Percentiles rank a stretch among this genome's conserved stretches.
Conservation (phyloP, 2,888 invertebrate genomes). For the Trissolcus brochymenae region DNA sequence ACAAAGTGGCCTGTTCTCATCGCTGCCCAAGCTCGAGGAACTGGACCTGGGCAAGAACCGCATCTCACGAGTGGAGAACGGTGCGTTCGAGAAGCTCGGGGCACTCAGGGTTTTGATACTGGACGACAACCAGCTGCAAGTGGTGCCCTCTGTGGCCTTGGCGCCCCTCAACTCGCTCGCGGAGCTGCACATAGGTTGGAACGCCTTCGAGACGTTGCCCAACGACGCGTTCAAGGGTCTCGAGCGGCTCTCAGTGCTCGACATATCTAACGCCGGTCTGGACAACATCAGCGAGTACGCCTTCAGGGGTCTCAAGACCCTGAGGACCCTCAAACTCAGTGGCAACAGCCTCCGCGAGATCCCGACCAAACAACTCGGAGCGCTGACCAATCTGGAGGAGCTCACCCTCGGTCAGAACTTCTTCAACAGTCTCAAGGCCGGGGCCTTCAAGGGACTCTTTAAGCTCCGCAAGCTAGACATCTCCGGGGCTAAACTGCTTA, state of each 20-base stretch:
- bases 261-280: conserved; percentile 88
- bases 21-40: conserved; percentile 87
- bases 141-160: conserved; percentile 86
- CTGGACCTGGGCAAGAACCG: conserved; percentile 91
- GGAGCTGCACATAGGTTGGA: conserved; percentile 89
- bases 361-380: conserved; percentile 85
- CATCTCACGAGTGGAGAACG: conserved; percentile 86
- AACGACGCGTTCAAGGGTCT: conserved; percentile 88
- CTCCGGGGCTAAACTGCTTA: conserved; percentile 85
- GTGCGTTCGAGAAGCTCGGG: conserved; percentile 85
- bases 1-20: conserved; percentile 84
- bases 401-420: conserved; percentile 90
- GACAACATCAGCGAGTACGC: conserved; percentile 87
- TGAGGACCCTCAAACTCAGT: conserved; percentile 86
- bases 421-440: conserved; percentile 83
- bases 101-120: conserved; percentile 88
- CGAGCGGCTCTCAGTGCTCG: conserved; percentile 85
- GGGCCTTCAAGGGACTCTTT: conserved; percentile 87
- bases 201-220: conserved; percentile 86
- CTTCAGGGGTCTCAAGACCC: conserved; percentile 85
- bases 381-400: conserved; percentile 86
- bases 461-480: conserved; percentile 87
- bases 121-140: conserved; percentile 88
- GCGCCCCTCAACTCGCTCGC: conserved; percentile 86
- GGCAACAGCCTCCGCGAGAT: conserved; percentile 86